Base-by-base conservation (phyloP, 2,113 vertebrate genomes). In the Mesitornis unicolor region DNA sequence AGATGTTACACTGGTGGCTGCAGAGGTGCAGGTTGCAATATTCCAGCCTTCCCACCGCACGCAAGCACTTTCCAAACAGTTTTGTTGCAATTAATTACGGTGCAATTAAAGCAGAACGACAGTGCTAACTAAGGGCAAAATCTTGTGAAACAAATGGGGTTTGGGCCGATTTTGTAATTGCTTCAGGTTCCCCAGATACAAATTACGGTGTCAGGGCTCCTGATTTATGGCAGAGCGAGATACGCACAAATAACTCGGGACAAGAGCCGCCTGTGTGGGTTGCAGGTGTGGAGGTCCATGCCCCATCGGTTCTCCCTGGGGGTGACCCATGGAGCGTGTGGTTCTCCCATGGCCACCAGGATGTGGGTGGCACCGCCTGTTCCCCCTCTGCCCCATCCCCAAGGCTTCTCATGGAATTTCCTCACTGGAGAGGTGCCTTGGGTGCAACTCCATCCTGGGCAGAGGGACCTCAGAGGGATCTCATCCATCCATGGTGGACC, bases 71-170 rank as follows among this genome's bases (percentile, higher is more conserved):
- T 90, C 86, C 90, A 94, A 96, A 94, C 93, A 96, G 77, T 97
- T 96, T 96, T 96, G 90, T 75, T 96, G 92, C 93, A 96, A 96
- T 97, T 97, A 97, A 97, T 96, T 95, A 87, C 64, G 13, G 88
- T 61, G 88, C 42, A 96, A 97, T 95, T 90, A 96, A 93, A 95
- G 54, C 89, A 83, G 81, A 94, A 70, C 38, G 65, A 65, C 91
- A 68, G 69, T 77, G 81, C 88, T 96, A 92, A 95, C 96, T 96
- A 87, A 94, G 91, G 91, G 90, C 76, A 78, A 96, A 96, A 95
- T 78, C 64, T 86, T 91, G 38, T 47, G 61, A 90, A 95, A 96
- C 90, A 88, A 90, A 74, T 64, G 84, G 60, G 48, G 69, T 78
- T 84, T 91, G 71, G 85, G 90, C 83, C 78, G 87, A 82, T 92